These are phyloP conservation scores for Spilogale gracilis DNA, from an alignment of 2,113 vertebrate species.

Conservation along the genomic window DNA sequence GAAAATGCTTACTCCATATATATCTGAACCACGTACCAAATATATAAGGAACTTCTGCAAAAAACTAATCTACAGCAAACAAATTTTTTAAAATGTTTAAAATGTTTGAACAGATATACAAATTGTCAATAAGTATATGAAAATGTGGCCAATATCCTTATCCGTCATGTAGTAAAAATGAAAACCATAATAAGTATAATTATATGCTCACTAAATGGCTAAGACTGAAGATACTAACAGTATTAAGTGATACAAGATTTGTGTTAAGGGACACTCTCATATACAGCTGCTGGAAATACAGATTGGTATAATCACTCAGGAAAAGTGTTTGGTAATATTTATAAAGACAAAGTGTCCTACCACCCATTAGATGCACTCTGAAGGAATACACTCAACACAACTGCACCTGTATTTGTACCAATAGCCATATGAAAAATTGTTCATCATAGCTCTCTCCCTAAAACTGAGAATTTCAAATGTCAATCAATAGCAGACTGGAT, in stretches of 20 bases:
- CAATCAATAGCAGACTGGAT: neutral
- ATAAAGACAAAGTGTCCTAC: neutral
- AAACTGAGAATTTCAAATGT: conserved; percentile 15
- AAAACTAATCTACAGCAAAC: neutral
- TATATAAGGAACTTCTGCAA: neutral
- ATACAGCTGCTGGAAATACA: neutral
- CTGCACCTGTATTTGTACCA: neutral
- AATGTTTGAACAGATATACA: neutral
- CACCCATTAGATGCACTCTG: neutral
- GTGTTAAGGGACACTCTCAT: neutral
- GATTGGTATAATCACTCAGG: neutral
- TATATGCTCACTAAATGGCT: neutral
- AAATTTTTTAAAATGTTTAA: neutral
- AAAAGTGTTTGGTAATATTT: neutral
- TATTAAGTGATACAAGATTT: neutral
- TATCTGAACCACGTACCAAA: neutral
- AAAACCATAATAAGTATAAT: conserved; percentile 20
- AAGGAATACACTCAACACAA: neutral
- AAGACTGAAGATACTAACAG: neutral
- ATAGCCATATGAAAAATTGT: neutral
- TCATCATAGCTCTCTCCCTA: neutral
- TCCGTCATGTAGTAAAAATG: neutral
- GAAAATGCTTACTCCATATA: neutral
- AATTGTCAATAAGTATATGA: neutral
- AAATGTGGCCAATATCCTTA: neutral